Conservation (phyloP, 2,888 invertebrate genomes). For the Incurvaria masculella region DNA sequence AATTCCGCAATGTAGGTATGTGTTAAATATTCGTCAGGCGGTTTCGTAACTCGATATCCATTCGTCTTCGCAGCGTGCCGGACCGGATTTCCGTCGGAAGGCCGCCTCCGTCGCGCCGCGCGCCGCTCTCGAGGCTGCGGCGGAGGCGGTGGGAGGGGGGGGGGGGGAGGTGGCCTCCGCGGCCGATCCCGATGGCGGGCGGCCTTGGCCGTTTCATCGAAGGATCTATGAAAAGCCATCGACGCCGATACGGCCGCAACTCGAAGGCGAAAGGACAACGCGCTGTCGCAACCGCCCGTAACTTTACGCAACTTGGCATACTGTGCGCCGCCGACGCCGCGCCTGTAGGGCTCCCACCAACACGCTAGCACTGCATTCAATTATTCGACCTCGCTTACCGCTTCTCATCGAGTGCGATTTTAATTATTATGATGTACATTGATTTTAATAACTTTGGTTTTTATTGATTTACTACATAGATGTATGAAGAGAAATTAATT, state of each 20-base stretch:
- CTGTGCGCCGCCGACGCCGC: no score
- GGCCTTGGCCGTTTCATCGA: neutral
- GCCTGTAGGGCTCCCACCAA: no score
- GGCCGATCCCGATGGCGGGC: neutral
- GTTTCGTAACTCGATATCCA: neutral
- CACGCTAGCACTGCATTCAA: no score
- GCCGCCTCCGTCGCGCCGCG: no score
- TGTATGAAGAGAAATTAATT: no score
- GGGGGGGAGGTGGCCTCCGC: neutral
- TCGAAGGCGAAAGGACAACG: constrained; percentile 5
- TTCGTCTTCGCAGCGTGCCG: neutral
- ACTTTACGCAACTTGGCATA: constrained; percentile 7
- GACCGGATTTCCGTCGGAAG: neutral
- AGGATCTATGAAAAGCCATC: neutral
- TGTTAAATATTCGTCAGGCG: neutral
- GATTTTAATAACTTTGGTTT: no score
- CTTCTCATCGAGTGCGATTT: no score
- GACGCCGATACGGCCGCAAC: neutral
- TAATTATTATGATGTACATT: no score
- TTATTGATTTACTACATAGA: no score
- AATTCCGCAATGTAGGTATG: neutral
- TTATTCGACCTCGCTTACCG: no score
- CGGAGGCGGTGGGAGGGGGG: no score
- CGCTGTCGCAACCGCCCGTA: constrained; percentile 2
- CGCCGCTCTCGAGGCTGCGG: no score